Evolutionary conservation across 2,113 vertebrate genomes (phyloP).

Genomic region (Melanocharis versteri): DNA sequence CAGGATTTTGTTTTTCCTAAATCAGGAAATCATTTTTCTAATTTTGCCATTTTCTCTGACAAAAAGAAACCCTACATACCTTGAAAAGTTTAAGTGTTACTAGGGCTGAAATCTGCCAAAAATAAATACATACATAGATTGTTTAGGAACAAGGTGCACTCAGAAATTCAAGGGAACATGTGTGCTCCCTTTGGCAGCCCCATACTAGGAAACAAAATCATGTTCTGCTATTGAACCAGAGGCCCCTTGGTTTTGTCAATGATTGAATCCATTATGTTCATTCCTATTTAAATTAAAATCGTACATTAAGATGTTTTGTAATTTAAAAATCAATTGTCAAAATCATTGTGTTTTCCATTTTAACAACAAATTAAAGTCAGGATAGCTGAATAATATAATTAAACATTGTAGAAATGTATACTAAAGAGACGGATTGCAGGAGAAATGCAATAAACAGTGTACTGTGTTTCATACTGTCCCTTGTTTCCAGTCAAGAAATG

Average conservation of each 20-base stretch:
- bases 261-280: not conserved
- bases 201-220: not conserved
- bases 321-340: not conserved
- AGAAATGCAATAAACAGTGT: not conserved
- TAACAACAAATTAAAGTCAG: not conserved
- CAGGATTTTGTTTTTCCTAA: not conserved
- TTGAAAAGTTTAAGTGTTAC: not conserved
- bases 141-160: not conserved
- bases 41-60: not conserved
- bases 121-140: not conserved
- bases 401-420: not conserved
- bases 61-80: fast-evolving
- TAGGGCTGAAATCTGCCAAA: not conserved
- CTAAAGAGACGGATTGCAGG: not conserved
- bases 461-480: not conserved
- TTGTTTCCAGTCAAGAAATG: not conserved
- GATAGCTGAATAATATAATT: not conserved
- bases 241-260: not conserved
- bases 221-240: not conserved
- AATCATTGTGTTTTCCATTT: not conserved
- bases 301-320: not conserved
- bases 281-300: not conserved
- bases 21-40: not conserved
- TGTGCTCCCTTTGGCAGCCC: not conserved
- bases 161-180: not conserved